Percentiles rank a stretch among this genome's conserved stretches.
Conservation (phyloP, 1,140 invertebrate species). For the Anthonomus grandis region DNA sequence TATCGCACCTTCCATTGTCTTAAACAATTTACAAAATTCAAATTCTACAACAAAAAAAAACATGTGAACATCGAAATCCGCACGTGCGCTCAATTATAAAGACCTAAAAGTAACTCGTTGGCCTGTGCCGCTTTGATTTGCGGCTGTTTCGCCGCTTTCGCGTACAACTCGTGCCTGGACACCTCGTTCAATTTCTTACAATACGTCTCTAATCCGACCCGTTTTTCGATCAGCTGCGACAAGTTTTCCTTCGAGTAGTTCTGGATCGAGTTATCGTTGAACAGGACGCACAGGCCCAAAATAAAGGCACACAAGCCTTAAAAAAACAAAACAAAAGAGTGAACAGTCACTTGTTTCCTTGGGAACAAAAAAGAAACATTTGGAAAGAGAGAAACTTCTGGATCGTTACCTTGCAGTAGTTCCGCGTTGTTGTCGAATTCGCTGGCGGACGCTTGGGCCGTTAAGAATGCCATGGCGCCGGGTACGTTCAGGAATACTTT, state of each 20-base stretch:
- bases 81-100: background rate
- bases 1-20: constrained; percentile 65
- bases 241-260: constrained; percentile 80
- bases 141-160: constrained; percentile 87
- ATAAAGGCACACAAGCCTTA: constrained; percentile 90
- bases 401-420: constrained; percentile 66
- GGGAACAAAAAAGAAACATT: no score
- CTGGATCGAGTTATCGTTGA: constrained; percentile 84
- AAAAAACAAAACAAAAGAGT: constrained; percentile 22
- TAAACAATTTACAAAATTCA: constrained; percentile 90
- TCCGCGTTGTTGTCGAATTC: constrained; percentile 86
- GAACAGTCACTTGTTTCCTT: no score
- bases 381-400: no score
- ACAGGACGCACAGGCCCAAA: constrained; percentile 88
- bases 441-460: constrained; percentile 70
- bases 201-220: constrained; percentile 90
- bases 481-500: constrained; percentile 75
- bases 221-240: constrained; percentile 80
- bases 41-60: constrained; percentile 63
- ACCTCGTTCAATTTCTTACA: constrained; percentile 83
- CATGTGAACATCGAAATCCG: background rate
- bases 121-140: constrained; percentile 76
- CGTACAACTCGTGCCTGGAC: constrained; percentile 86
- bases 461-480: constrained; percentile 80
- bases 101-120: constrained; percentile 65